These are phyloP conservation scores for Brachyistius frenatus DNA, from an alignment of 2,113 vertebrate genomes.

Conservation along the genomic window DNA sequence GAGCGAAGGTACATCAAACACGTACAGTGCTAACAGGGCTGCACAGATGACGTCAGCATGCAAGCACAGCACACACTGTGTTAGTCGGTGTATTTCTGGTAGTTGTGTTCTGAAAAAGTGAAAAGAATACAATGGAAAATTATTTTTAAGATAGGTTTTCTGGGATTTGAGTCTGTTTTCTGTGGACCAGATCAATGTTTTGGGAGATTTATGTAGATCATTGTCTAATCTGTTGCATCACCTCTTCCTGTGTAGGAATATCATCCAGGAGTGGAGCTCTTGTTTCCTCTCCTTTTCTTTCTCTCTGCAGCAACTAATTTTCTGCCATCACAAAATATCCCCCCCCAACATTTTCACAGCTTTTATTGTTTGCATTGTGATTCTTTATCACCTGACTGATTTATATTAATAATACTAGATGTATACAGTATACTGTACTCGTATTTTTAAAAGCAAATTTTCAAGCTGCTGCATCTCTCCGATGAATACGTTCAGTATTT, in stretches of 20 bases:
- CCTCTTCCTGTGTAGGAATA: too few relatives aligned
- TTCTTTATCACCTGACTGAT: conserved; percentile 1
- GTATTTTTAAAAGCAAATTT: conserved; percentile 12
- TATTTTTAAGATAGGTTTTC: too few relatives aligned
- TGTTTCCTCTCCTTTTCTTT: neutral
- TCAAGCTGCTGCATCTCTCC: conserved; percentile 11
- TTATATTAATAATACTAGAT: conserved; percentile 30
- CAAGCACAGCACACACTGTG: neutral
- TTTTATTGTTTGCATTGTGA: conserved; percentile 1
- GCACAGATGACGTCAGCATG: conserved; percentile 5
- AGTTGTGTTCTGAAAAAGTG: neutral
- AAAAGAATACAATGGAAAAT: too few relatives aligned
- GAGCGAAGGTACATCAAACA: conserved; percentile 64
- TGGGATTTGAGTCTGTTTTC: too few relatives aligned
- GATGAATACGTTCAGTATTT: conserved; percentile 27
- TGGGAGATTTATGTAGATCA: neutral
- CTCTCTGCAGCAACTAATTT: neutral
- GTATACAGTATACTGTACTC: neutral
- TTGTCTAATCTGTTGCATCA: too few relatives aligned
- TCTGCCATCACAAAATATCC: neutral
- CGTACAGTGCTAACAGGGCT: conserved; percentile 21
- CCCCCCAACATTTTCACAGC: neutral
- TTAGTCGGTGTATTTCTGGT: neutral
- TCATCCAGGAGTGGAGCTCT: neutral
- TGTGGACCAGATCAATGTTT: neutral